These are phyloP conservation scores for Stegastes partitus DNA, from an alignment of 2,113 vertebrate genomes.

Conservation along the genomic window DNA sequence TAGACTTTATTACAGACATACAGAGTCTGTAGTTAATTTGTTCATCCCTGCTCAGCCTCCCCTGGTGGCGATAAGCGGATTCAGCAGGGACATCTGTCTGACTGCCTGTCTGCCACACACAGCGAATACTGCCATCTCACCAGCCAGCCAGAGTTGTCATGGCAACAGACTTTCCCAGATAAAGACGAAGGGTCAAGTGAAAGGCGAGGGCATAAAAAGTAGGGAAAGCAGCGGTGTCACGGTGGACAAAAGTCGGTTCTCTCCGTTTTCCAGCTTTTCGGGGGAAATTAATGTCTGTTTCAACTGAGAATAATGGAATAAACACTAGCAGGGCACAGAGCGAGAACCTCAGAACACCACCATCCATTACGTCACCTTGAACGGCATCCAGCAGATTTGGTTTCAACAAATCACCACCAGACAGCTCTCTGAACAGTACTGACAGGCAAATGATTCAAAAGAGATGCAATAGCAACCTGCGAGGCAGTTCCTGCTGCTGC, in stretches of 20 bases:
- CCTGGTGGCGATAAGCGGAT: conserved; percentile 67
- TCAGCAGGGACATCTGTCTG: conserved; percentile 60
- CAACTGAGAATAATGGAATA: neutral
- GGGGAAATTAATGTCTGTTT: neutral
- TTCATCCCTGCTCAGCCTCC: conserved; percentile 62
- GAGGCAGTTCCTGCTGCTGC: conserved; percentile 26
- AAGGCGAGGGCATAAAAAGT: conserved; percentile 38
- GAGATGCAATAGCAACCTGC: neutral
- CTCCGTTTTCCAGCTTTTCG: neutral
- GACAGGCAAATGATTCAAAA: neutral
- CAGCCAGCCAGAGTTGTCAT: conserved; percentile 69
- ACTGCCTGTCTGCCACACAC: conserved; percentile 37
- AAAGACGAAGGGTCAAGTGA: conserved; percentile 57
- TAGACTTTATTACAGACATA: conserved; percentile 25
- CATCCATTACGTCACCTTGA: neutral
- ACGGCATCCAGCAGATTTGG: neutral
- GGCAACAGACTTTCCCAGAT: conserved; percentile 67
- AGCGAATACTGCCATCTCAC: conserved; percentile 47
- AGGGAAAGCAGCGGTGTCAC: conserved; percentile 11
- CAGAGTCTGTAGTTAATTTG: conserved; percentile 52
- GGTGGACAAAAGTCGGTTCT: neutral
- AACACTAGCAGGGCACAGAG: neutral
- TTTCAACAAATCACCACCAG: neutral
- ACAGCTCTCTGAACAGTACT: neutral
- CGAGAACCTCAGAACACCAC: neutral